These are phyloP conservation scores for Drosophila maculinotata DNA, from an alignment of 2,888 invertebrate genomes.

Conservation along the genomic window DNA sequence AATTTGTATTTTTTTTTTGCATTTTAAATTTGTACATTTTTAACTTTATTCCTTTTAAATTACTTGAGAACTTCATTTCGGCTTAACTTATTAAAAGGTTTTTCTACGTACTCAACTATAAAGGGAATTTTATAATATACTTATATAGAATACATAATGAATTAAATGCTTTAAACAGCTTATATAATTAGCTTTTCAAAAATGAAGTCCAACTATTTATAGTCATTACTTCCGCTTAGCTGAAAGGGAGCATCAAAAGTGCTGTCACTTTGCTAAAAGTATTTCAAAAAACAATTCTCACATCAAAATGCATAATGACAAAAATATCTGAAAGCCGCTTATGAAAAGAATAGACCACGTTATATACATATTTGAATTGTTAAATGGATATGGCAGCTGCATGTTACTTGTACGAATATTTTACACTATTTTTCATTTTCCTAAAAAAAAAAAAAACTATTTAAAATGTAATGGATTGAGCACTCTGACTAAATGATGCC, in stretches of 20 bases:
- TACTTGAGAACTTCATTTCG: too few relatives aligned
- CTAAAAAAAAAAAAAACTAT: too few relatives aligned
- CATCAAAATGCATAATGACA: neutral
- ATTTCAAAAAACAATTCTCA: neutral
- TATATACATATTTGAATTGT: constrained; percentile 3
- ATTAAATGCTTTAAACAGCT: too few relatives aligned
- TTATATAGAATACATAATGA: too few relatives aligned
- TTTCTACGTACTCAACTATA: too few relatives aligned
- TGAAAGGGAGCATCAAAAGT: neutral
- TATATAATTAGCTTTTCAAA: too few relatives aligned
- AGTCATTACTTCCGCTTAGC: neutral
- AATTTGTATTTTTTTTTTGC: neutral
- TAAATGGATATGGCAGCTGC: constrained; percentile 27
- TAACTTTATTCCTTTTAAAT: too few relatives aligned
- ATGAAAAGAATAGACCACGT: constrained; percentile 10
- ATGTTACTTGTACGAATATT: neutral
- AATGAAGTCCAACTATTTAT: too few relatives aligned
- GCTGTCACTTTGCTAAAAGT: neutral
- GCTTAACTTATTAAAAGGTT: too few relatives aligned
- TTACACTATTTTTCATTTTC: constrained; percentile 6
- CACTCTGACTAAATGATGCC: neutral
- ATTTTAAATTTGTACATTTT: too few relatives aligned
- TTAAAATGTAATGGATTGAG: constrained; percentile 1
- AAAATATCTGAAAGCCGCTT: constrained; percentile 3
- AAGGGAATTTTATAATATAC: too few relatives aligned